Evolutionary conservation across 2,113 vertebrate species (phyloP).

Genomic region (Lontra canadensis): DNA sequence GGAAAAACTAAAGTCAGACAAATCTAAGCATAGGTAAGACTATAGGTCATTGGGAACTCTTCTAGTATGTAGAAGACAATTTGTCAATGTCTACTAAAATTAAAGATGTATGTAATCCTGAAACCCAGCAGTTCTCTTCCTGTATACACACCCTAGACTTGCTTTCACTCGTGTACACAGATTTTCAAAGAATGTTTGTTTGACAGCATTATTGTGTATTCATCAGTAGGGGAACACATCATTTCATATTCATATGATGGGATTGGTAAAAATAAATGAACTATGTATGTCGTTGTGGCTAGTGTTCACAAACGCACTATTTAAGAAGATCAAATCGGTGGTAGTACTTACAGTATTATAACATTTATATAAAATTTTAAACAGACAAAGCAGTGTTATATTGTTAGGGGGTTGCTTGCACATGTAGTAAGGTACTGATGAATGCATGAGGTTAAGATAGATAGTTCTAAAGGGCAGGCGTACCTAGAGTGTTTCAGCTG

Average conservation of each 20-base stretch:
- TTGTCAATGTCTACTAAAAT: background rate
- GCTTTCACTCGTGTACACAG: background rate
- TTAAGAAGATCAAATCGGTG: background rate
- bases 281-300: background rate
- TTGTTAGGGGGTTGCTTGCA: background rate
- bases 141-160: background rate
- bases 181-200: background rate
- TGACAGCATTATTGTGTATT: background rate
- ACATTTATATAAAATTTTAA: background rate
- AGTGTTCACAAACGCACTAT: background rate
- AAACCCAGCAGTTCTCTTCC: background rate
- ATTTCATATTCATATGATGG: background rate
- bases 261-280: background rate
- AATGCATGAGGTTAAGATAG: background rate
- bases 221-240: background rate
- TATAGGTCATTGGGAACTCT: background rate
- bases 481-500: background rate
- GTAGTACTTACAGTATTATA: background rate
- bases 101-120: background rate
- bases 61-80: background rate
- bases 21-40: background rate
- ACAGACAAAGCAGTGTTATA: background rate
- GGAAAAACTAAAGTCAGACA: background rate
- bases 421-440: too few relatives aligned
- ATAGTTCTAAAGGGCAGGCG: background rate